phyloP scores from a whole-genome alignment of 2,113 vertebrate genomes.

The Tachysurus vachellii region DNA sequence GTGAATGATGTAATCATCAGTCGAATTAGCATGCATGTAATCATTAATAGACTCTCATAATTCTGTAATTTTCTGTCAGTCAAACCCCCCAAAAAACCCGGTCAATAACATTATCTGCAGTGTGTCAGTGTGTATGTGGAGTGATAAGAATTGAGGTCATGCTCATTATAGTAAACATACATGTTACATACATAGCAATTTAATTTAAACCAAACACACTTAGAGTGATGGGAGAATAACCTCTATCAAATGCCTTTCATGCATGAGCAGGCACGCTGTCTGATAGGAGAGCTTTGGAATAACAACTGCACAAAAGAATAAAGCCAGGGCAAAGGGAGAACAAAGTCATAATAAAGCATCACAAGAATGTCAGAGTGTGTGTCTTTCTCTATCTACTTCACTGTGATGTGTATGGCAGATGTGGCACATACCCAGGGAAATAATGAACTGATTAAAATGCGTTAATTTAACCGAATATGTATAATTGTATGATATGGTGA shows the following conservation, averaged over 20 bases:
- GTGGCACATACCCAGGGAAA: too few species aligned
- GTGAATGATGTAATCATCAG: neutral
- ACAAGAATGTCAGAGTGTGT: neutral
- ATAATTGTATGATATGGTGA: neutral
- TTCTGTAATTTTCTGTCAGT: neutral
- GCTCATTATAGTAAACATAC: conserved; percentile 14
- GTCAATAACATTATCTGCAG: neutral
- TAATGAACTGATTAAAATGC: neutral
- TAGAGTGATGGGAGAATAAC: neutral
- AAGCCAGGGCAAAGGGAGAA: conserved; percentile 1
- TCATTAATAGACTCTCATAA: neutral
- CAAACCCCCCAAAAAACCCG: neutral
- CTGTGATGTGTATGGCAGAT: neutral
- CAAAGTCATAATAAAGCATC: conserved; percentile 12
- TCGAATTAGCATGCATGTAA: neutral
- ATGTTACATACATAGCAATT: neutral
- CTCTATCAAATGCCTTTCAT: conserved; percentile 26
- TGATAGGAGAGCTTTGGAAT: conserved; percentile 14
- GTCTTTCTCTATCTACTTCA: neutral
- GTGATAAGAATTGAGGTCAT: conserved; percentile 12
- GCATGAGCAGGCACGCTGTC: conserved; percentile 17
- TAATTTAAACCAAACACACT: conserved; percentile 7
- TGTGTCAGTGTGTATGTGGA: neutral
- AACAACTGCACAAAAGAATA: neutral
- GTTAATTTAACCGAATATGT: neutral